Evolutionary conservation across 2,113 vertebrate species (phyloP).

Genomic region (Malurus alboscapulatus): DNA sequence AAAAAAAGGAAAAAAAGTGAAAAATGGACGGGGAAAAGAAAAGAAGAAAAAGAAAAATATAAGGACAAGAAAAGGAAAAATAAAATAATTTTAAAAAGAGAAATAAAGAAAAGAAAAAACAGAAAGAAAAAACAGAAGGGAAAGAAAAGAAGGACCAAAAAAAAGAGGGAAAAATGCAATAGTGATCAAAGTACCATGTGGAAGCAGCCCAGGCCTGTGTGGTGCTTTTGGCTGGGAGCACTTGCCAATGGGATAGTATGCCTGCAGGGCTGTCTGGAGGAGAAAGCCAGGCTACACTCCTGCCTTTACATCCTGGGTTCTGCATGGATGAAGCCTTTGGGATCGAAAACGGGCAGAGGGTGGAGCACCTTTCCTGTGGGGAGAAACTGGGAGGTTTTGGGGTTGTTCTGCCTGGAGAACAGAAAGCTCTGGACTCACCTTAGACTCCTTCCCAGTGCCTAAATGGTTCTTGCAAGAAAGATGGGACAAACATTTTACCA

Average conservation of each 20-base stretch:
- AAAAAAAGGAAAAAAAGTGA: accelerated
- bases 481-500: neutral
- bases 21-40: accelerated
- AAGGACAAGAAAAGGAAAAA: neutral
- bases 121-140: neutral
- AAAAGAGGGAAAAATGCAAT: neutral
- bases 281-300: neutral
- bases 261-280: neutral
- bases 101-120: neutral
- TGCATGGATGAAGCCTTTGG: neutral
- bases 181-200: accelerated
- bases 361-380: neutral
- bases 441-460: too few relatives aligned
- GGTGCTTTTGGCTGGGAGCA: neutral
- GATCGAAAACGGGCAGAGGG: neutral
- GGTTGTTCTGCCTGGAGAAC: neutral
- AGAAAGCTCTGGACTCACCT: neutral
- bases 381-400: neutral
- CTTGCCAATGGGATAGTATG: accelerated
- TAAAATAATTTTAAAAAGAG: neutral
- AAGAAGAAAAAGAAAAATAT: neutral
- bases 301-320: neutral
- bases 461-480: neutral
- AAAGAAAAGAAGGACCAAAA: neutral
- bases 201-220: neutral